A percentile compares a stretch with the other conserved stretches of the same genome.
Conservation (phyloP, 2,113 vertebrate species). For the Festucalex cinctus region DNA sequence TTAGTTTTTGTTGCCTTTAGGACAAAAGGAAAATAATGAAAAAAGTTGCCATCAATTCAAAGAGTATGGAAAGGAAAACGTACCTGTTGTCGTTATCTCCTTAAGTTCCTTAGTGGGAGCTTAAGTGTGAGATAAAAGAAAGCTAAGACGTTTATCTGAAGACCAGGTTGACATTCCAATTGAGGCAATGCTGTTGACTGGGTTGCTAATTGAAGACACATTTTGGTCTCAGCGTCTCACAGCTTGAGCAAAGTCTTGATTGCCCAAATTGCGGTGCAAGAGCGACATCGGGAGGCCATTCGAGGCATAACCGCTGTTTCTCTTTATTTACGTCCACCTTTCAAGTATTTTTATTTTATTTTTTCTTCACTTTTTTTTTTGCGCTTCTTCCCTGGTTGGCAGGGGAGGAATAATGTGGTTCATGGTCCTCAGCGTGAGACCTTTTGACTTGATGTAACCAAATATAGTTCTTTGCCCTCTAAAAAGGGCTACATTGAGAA, state of each 20-base stretch:
- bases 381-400: neutral
- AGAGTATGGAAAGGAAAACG: neutral
- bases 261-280: slow-evolving; percentile 51
- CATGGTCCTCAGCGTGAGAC: neutral
- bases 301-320: neutral
- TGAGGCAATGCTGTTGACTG: slow-evolving; percentile 51
- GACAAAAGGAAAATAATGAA: neutral
- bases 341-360: neutral
- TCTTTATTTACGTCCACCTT: no score
- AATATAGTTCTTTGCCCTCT: neutral
- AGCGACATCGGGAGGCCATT: slow-evolving; percentile 62
- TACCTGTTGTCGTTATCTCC: neutral
- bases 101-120: neutral
- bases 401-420: neutral
- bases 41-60: neutral
- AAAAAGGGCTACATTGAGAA: neutral
- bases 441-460: neutral
- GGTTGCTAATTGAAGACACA: slow-evolving; percentile 68
- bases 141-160: slow-evolving; percentile 52
- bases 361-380: neutral
- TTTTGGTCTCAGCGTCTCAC: slow-evolving; percentile 36
- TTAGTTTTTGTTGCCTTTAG: neutral
- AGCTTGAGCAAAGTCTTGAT: slow-evolving; percentile 21
- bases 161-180: slow-evolving; percentile 61
- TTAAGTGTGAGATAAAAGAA: slow-evolving; percentile 52